phyloP scores from a whole-genome alignment of 2,113 vertebrate genomes.

The Callipepla squamata region DNA sequence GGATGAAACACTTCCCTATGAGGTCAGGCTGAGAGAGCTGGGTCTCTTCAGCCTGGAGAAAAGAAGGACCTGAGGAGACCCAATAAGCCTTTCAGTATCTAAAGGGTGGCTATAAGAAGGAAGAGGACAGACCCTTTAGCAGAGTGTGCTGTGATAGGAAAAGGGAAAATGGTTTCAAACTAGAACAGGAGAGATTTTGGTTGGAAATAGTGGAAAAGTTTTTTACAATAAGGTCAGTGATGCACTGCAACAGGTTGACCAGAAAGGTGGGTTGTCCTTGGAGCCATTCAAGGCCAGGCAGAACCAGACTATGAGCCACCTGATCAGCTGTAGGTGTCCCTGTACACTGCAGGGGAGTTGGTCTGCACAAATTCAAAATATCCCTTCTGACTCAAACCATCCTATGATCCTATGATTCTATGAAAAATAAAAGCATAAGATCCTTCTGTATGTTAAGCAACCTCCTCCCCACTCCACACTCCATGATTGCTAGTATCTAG shows the following conservation, averaged over 20 bases:
- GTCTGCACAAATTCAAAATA: not conserved
- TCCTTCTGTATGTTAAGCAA: not conserved
- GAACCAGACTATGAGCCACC: not conserved
- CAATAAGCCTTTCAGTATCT: not conserved
- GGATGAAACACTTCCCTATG: not conserved
- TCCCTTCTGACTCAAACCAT: not conserved
- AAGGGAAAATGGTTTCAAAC: not conserved
- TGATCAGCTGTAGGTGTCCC: not conserved
- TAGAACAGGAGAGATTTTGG: not conserved
- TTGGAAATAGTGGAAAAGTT: no score
- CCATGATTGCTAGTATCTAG: not conserved
- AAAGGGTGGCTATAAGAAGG: not conserved
- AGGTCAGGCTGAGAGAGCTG: not conserved
- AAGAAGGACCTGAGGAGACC: not conserved
- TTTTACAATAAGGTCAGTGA: no score
- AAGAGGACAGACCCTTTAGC: not conserved
- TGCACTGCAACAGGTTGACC: no score
- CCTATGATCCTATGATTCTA: not conserved
- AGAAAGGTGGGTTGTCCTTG: no score
- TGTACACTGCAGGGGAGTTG: not conserved
- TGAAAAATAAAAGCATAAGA: not conserved
- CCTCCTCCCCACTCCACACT: not conserved
- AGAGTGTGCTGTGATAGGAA: not conserved
- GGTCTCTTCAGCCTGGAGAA: not conserved
- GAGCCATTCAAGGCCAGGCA: no score